Base-by-base conservation (phyloP, 2,113 vertebrate species). In the Plecotus auritus region DNA sequence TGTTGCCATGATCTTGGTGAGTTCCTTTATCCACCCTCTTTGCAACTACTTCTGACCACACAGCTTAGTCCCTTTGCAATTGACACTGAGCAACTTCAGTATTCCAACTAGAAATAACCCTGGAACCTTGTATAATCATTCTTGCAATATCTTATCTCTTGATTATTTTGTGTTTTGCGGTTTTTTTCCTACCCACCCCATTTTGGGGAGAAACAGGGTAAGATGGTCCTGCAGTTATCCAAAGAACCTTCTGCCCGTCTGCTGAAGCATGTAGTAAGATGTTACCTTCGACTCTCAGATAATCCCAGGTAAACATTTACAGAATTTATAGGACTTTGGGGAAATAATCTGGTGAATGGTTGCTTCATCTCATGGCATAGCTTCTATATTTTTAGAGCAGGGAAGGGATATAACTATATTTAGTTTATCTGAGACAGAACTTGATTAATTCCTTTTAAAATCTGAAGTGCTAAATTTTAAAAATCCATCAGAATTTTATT, bases 181-280 rank as follows among this genome's bases (percentile, higher is more conserved):
- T 12, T 93, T n/a, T 88, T 84, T 95, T 85, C 80, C 59, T 92
- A 96, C 90, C 91, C 47, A 32, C 92, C 54, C 37, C 13, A 91
- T 91, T 94, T 94, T 97, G 76, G 97, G 94, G 66, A 96, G 64
- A 92, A 95, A 96, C 96, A 99, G 99, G 99, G 99, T 89, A 99
- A 99, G 97, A 99, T 99, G 99, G 99, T 99, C 96, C 98, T 99
- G 96, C 99, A 99, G 98, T 98, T 99, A 70, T 99, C 99, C 73
- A 99, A 99, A 98, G 99, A 99, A 97, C 99, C 99, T 0, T 99
- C 99, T 0, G 99, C 99, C 77, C 99, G 99, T 37, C 98, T 99
- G 61, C 97, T 99, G 97, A 99, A 99, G 92, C 99, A 99, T 0
- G 99, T 99, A 0, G 99, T 99, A 51, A 99, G 99, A 97, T 99